phyloP scores from a whole-genome alignment of 2,797 vertebrate genomes.

The Falco rusticolus region DNA sequence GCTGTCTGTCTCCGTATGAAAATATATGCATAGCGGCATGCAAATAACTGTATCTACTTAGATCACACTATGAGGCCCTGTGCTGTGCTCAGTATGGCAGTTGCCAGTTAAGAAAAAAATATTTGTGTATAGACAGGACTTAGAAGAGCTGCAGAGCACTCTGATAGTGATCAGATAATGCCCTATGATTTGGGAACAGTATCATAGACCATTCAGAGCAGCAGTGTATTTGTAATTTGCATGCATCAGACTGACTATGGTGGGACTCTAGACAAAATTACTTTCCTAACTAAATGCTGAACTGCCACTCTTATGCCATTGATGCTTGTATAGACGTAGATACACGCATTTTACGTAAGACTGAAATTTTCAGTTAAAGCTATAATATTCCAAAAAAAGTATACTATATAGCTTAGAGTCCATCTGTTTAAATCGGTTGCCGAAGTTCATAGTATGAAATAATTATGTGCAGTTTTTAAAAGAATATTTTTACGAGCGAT shows the following conservation, averaged over 20 bases:
- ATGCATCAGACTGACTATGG: fast-evolving
- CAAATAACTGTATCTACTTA: not conserved
- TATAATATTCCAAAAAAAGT: not conserved
- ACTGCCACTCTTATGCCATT: not conserved
- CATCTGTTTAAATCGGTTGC: not conserved
- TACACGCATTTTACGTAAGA: not conserved
- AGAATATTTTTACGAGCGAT: not conserved
- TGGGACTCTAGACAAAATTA: not conserved
- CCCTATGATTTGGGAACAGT: not conserved
- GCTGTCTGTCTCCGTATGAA: not conserved
- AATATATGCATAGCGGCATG: not conserved
- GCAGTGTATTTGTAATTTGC: not conserved
- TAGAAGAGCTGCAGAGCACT: not conserved
- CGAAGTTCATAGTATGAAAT: not conserved
- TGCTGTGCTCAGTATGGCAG: not conserved
- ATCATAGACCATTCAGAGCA: not conserved
- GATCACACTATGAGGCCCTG: not conserved
- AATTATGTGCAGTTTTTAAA: not conserved
- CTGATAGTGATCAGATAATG: not conserved
- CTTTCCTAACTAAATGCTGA: not conserved
- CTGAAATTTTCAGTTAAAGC: not conserved
- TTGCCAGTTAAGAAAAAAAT: not conserved
- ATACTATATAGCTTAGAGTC: not conserved
- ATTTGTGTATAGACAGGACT: not conserved
- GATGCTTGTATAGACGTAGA: not conserved